Percentiles rank a stretch among this genome's conserved stretches.
Evolutionary conservation across 2,797 vertebrate species (phyloP).

Genomic region (Nyctalus aviator): DNA sequence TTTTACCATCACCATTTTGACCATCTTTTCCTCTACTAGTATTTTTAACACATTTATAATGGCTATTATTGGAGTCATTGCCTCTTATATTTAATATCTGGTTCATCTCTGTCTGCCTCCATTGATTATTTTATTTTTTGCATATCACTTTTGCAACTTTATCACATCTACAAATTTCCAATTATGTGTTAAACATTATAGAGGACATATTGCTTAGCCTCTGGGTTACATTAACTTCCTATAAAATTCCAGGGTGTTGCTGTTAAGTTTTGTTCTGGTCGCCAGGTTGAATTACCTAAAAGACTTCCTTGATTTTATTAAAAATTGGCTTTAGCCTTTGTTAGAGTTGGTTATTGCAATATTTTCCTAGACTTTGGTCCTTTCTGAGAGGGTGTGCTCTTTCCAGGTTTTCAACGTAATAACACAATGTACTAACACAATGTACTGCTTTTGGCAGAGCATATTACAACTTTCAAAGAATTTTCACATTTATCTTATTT

Average conservation of each 20-base stretch:
- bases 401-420: not conserved
- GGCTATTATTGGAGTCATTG: not conserved
- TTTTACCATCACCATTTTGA: not conserved
- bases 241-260: not conserved
- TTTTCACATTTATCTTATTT: constrained; percentile 2
- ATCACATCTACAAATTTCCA: not conserved
- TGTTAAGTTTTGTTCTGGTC: not conserved
- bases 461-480: constrained; percentile 31
- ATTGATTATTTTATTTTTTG: not conserved
- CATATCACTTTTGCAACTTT: not conserved
- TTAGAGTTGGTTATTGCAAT: not conserved
- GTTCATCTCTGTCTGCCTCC: not conserved
- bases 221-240: not conserved
- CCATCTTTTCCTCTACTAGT: not conserved
- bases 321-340: not conserved
- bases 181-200: not conserved
- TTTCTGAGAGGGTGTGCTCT: not conserved
- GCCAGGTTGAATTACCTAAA: not conserved
- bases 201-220: not conserved
- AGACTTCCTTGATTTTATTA: not conserved
- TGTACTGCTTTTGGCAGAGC: not conserved
- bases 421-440: not conserved
- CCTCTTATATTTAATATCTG: not conserved
- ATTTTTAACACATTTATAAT: not conserved
- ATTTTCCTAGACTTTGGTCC: not conserved